Conservation (phyloP, 2,797 vertebrate species). For the Notolabrus celidotus region DNA sequence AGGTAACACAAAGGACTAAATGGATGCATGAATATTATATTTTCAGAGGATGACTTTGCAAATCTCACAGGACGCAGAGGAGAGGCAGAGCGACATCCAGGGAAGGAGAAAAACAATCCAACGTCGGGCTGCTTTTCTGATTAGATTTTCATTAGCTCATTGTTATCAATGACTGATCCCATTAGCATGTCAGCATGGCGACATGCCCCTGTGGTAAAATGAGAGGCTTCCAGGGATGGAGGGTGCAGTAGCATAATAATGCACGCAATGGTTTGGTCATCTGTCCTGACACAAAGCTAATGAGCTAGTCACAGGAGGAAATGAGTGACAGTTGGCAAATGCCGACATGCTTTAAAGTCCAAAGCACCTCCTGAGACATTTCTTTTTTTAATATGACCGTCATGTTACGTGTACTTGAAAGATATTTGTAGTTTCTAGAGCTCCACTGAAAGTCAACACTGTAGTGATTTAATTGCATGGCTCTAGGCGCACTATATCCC, state of each 20-base stretch:
- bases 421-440: constrained; percentile 66
- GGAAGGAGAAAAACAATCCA: constrained; percentile 49
- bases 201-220: constrained; percentile 65
- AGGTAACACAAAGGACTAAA: constrained; percentile 27
- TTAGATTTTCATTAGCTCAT: constrained; percentile 81
- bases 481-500: constrained; percentile 67
- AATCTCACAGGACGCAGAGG: constrained; percentile 32
- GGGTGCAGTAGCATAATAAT: constrained; percentile 45
- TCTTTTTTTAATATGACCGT: constrained; percentile 52
- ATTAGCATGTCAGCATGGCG: constrained; percentile 75
- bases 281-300: constrained; percentile 61
- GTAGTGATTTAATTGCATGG: constrained; percentile 77
- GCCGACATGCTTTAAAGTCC: constrained; percentile 23
- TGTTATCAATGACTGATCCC: constrained; percentile 79
- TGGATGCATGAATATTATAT: constrained; percentile 3
- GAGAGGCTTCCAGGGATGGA: constrained; percentile 49
- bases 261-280: constrained; percentile 56
- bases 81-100: constrained; percentile 36
- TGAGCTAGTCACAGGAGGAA: constrained; percentile 53
- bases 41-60: constrained; percentile 32
- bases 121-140: constrained; percentile 64
- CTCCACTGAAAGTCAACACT: constrained; percentile 59
- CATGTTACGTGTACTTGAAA: constrained; percentile 58
- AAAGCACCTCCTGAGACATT: constrained; percentile 42
- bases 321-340: constrained; percentile 47